Base-by-base conservation (phyloP, 2,113 vertebrate genomes). In the Gambusia holbrooki region DNA sequence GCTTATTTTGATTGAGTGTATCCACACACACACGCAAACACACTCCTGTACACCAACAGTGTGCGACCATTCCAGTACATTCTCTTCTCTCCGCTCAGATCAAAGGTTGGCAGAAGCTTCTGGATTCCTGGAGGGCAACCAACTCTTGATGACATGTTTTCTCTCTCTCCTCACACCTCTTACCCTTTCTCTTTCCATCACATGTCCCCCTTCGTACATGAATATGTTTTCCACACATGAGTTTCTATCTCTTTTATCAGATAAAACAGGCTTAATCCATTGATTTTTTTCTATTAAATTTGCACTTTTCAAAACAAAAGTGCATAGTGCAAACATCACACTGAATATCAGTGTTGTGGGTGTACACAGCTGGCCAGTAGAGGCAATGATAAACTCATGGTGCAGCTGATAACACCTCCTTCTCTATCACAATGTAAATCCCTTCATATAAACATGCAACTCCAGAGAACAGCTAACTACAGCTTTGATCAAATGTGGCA, bases 81-180 rank as follows among this genome's bases (percentile, higher is more conserved):
- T 81, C 79, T 88, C 79, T 88, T 9, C 80, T 74, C 73, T 81
- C 62, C 71, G 62, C 51, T 40, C 60, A 68, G 84, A 84, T 90
- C 84, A 84, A 75, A 77, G 63, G 29, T 62, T 60, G 73, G 73
- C 60, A 67, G 76, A 51, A 30, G 45, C 62, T 74, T 76, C 40
- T 51, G 17, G 76, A 72, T 62, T 54, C 62, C 80, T 85, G 83
- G 82, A 84, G n/a, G 51, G 14, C 11, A 32, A 83, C 71, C 82
- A 81, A 60, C 67, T 37, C 65, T 58, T 54, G 28, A 0, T 1
- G 60, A 22, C 37, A 71, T 48, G 66, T 66, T 37, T 35, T 54
- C 45, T 2, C 5, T 2, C 5, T 15, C 65, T 61, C 71, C 22
- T 28, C 35, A n/a, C 9, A 11, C 27, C 33, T 25, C 51, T 22